Base-by-base conservation (phyloP, 2,888 invertebrate genomes). In the Diaperis boleti region DNA sequence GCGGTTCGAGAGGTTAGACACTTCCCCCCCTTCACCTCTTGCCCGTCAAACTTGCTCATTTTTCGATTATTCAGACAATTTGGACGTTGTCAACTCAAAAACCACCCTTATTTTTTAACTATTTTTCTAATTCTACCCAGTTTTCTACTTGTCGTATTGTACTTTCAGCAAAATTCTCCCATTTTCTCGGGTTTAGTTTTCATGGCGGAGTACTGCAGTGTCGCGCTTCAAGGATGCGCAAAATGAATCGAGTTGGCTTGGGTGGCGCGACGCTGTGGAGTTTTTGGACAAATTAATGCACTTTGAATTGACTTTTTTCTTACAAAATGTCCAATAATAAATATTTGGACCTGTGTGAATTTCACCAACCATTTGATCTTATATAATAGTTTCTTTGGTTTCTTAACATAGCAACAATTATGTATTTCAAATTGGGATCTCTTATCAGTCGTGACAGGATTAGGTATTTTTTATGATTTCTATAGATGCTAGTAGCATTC, bases 81-180 rank as follows among this genome's bases (percentile, higher is more conserved):
- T 11, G 18, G 42, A 7, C 22, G n/a, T 1, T 47, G 29, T 31
- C 47, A 47, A 29, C 47, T n/a, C 31, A 1, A 7, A 29, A 13
- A 14, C 8, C 2, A 5, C n/a, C 13, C 22, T 2, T 20, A 13
- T 0, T 1, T 10, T n/a, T n/a, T n/a, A n/a, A 18, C 22, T 5
- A 18, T 17, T 13, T 14, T 6, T 8, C 4, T 13, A 6, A 8
- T 7, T 15, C 3, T 39, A 4, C 11, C 5, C 11, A 29, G 4
- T 3, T 39, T 11, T 8, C n/a, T 10, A 10, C 49, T 26, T 60
- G 61, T 61, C 61, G 54, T 39, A 22, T 5, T 17, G 61, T 61
- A 61, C 61, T 61, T 61, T 61, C 61, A 61, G 55, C 26, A 18
- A 17, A 45, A 14, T 61, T 35, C 3, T 6, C 3, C 26, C 1